Evolutionary conservation across 2,888 invertebrate genomes (phyloP).

Genomic region (Leucania comma): DNA sequence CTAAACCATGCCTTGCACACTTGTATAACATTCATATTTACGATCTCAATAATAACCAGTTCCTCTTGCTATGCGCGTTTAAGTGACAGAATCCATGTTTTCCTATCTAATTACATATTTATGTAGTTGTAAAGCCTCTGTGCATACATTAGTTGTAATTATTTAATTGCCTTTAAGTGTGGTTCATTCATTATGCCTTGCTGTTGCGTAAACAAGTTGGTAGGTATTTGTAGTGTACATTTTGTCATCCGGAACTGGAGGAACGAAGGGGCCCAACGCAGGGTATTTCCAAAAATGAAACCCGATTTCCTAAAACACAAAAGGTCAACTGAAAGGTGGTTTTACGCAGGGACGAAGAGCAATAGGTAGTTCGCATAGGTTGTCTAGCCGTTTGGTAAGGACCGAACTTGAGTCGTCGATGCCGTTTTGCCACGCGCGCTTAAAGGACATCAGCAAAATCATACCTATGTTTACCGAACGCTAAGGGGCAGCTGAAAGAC

Average conservation of each 20-base stretch:
- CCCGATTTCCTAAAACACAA: no score
- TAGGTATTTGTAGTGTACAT: conserved; percentile 9
- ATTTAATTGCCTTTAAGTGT: conserved; percentile 56
- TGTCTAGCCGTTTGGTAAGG: no score
- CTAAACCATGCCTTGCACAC: neutral
- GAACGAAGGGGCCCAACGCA: no score
- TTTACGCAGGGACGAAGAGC: no score
- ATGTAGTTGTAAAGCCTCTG: conserved; percentile 45
- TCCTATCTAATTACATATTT: conserved; percentile 63
- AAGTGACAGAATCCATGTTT: conserved; percentile 60
- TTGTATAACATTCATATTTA: conserved; percentile 24
- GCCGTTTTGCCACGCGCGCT: no score
- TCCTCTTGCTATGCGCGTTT: conserved; percentile 29
- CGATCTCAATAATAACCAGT: conserved; percentile 39
- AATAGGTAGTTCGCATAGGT: no score
- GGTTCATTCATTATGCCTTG: conserved; percentile 53
- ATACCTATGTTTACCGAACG: no score
- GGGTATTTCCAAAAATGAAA: no score
- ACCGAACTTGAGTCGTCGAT: no score
- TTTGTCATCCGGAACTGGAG: neutral
- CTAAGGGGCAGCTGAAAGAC: no score
- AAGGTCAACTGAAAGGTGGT: no score
- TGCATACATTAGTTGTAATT: conserved; percentile 61
- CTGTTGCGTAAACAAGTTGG: conserved; percentile 50
- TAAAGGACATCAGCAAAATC: no score